Conservation (phyloP, 2,888 invertebrate species). For the Nymphalis urticae region DNA sequence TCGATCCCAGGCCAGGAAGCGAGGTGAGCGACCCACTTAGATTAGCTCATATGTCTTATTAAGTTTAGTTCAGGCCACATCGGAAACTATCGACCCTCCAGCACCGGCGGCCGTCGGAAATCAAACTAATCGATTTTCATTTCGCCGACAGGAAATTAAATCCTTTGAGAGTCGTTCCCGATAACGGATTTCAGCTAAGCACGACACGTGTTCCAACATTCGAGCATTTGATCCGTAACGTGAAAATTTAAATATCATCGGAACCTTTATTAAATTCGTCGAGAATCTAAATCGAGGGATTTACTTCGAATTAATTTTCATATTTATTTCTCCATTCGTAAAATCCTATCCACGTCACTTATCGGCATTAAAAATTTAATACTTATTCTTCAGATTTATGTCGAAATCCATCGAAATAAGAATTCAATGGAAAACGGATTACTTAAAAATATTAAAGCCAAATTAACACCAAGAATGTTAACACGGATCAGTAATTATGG, state of each 20-base stretch:
- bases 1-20: slow-evolving; percentile 26
- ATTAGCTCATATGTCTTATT: slow-evolving; percentile 61
- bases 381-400: slow-evolving; percentile 8
- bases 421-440: not conserved
- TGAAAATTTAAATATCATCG: slow-evolving; percentile 51
- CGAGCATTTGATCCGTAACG: slow-evolving; percentile 44
- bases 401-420: too few relatives aligned
- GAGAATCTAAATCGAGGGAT: slow-evolving; percentile 41
- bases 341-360: slow-evolving; percentile 30
- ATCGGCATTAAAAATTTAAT: slow-evolving; percentile 9
- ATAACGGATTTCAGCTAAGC: slow-evolving; percentile 77
- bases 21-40: slow-evolving; percentile 36
- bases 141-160: slow-evolving; percentile 80
- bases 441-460: too few relatives aligned
- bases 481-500: too few relatives aligned
- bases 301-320: slow-evolving; percentile 49
- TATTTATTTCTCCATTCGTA: slow-evolving; percentile 45
- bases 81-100: slow-evolving; percentile 73
- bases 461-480: too few relatives aligned
- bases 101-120: slow-evolving; percentile 71
- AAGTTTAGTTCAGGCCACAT: slow-evolving; percentile 55
- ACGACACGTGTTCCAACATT: slow-evolving; percentile 70
- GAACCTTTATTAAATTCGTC: slow-evolving; percentile 50
- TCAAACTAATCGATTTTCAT: slow-evolving; percentile 82
- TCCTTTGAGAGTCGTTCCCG: slow-evolving; percentile 77